phyloP scores from a whole-genome alignment of 2,888 invertebrate species.

The Chymomyza procnemis region DNA sequence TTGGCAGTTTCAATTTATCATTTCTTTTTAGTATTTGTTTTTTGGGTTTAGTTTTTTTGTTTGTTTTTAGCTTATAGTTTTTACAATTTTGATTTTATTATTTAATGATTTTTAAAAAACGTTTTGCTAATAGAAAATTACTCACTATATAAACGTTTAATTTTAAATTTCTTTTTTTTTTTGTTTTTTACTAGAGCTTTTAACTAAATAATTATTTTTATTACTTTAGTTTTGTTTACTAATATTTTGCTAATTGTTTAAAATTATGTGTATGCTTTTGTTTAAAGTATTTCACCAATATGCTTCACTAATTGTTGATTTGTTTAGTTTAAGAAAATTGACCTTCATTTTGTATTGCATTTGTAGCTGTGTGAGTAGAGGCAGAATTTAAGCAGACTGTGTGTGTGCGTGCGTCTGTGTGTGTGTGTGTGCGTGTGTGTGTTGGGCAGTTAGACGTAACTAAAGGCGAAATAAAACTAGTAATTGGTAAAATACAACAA shows the following conservation, averaged over 20 bases:
- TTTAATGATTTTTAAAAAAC: conserved; percentile 49
- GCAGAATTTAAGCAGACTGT: not conserved
- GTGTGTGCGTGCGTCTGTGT: not conserved
- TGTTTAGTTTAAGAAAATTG: conserved; percentile 22
- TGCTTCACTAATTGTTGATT: conserved; percentile 56
- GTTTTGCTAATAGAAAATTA: conserved; percentile 43
- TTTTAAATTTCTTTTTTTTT: conserved; percentile 15
- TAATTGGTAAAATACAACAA: not conserved
- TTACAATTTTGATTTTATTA: conserved; percentile 39
- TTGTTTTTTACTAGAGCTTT: conserved; percentile 32
- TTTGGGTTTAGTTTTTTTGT: conserved; percentile 9
- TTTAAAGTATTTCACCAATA: conserved; percentile 51
- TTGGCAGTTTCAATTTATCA: conserved; percentile 63
- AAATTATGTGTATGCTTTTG: conserved; percentile 13
- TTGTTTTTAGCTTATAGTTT: conserved; percentile 13
- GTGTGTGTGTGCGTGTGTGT: not conserved
- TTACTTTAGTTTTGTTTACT: conserved; percentile 32
- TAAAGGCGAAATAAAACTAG: not conserved
- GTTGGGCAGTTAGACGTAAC: not conserved
- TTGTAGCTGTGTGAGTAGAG: not conserved
- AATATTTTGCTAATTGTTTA: conserved; percentile 36
- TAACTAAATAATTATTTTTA: conserved; percentile 36
- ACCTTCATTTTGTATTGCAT: not conserved
- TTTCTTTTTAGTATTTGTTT: conserved; percentile 15
- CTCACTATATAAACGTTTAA: conserved; percentile 16